Conservation (phyloP, 2,113 vertebrate species). For the Naja naja region DNA sequence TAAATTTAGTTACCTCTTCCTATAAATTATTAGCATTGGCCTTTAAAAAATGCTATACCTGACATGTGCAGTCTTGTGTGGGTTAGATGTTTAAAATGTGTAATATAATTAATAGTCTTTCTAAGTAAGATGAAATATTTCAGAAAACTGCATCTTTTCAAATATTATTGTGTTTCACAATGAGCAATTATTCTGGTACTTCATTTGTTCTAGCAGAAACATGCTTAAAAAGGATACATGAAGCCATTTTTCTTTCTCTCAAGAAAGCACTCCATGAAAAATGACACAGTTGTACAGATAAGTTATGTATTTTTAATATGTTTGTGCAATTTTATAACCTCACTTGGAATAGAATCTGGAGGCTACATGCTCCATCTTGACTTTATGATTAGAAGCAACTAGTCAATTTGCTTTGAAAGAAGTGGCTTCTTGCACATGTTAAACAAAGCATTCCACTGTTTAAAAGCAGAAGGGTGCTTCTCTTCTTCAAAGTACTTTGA, state of each 20-base stretch:
- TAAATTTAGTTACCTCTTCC: not conserved
- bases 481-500: not conserved
- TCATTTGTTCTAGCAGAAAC: not conserved
- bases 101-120: not conserved
- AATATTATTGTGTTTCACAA: not conserved
- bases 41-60: not conserved
- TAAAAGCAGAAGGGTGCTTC: not conserved
- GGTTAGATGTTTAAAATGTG: not conserved
- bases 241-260: not conserved
- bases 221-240: not conserved
- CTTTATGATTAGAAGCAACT: not conserved
- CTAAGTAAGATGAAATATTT: not conserved
- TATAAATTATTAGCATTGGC: not conserved
- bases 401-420: not conserved
- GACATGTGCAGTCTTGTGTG: not conserved
- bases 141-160: not conserved
- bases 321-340: not conserved
- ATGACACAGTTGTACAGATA: not conserved
- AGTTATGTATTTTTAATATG: not conserved
- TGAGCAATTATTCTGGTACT: not conserved
- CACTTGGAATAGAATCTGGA: not conserved
- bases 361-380: not conserved
- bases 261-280: not conserved
- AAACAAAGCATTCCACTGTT: not conserved
- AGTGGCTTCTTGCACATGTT: not conserved